Percentiles rank a stretch among this genome's conserved stretches.
Conservation (phyloP, 2,888 invertebrate species). For the Folsomia manolachei region DNA sequence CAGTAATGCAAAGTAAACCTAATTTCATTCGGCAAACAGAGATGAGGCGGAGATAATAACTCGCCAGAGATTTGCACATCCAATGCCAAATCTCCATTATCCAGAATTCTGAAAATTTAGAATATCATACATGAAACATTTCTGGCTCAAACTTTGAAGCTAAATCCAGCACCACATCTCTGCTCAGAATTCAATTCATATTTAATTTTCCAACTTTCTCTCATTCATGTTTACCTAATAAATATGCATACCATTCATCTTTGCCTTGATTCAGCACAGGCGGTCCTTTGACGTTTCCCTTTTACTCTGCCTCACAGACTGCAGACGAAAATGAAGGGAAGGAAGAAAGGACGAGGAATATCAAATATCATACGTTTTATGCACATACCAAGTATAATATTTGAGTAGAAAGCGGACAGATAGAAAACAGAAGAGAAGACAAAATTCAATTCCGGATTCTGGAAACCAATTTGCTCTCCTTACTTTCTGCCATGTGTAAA, state of each 20-base stretch:
- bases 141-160: too few relatives aligned
- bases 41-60: not conserved
- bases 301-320: too few relatives aligned
- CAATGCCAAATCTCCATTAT: not conserved
- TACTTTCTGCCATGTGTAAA: not conserved
- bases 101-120: not conserved
- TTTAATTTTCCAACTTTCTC: slow-evolving; percentile 7
- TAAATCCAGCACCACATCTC: not conserved
- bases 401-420: not conserved
- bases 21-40: not conserved
- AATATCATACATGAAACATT: not conserved
- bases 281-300: not conserved
- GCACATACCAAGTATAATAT: too few relatives aligned
- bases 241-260: not conserved
- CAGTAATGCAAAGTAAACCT: slow-evolving; percentile 7
- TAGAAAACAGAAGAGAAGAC: not conserved
- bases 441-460: slow-evolving; percentile 8
- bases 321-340: too few relatives aligned
- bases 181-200: not conserved
- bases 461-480: not conserved
- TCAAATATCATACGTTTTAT: not conserved
- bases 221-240: slow-evolving; percentile 10
- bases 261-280: too few relatives aligned
- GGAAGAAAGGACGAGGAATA: not conserved
- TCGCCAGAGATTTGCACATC: not conserved